Evolutionary conservation across 1,140 invertebrate genomes (phyloP).

Genomic region (Caenorhabditis remanei): DNA sequence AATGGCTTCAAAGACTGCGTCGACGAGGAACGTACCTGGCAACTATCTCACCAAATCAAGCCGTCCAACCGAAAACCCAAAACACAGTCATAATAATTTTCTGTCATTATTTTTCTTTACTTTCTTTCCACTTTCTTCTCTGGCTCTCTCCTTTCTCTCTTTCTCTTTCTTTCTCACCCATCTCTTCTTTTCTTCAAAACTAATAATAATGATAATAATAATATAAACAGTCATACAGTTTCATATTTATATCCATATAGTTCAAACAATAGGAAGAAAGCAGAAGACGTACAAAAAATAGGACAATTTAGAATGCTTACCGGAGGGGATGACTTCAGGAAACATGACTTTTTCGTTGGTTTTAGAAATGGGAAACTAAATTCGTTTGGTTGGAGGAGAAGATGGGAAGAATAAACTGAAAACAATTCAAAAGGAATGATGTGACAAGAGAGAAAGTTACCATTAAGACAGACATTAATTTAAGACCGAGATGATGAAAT

Average conservation of each 20-base stretch:
- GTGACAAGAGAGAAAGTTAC: too few relatives aligned
- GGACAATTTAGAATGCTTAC: neutral
- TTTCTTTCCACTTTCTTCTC: neutral
- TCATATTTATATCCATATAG: neutral
- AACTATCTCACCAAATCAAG: constrained; percentile 94
- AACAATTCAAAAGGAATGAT: too few relatives aligned
- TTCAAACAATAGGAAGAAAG: neutral
- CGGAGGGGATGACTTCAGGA: constrained; percentile 11
- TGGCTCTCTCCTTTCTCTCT: neutral
- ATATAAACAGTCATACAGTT: constrained; percentile 1
- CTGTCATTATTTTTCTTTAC: neutral
- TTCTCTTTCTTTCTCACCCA: neutral
- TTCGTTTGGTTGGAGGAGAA: too few relatives aligned
- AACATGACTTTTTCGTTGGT: neutral
- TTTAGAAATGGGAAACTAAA: too few relatives aligned
- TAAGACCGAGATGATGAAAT: too few relatives aligned
- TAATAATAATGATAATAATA: constrained; percentile 11
- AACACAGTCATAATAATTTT: constrained; percentile 36
- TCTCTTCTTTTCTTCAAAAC: neutral
- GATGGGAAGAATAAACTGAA: too few relatives aligned
- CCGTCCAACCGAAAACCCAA: constrained; percentile 81
- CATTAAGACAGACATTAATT: too few relatives aligned
- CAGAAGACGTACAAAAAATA: neutral
- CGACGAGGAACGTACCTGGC: constrained; percentile 96
- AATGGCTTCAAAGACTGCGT: constrained; percentile 95